Base-by-base conservation (phyloP, 2,888 invertebrate genomes). In the Lithophane socia region DNA sequence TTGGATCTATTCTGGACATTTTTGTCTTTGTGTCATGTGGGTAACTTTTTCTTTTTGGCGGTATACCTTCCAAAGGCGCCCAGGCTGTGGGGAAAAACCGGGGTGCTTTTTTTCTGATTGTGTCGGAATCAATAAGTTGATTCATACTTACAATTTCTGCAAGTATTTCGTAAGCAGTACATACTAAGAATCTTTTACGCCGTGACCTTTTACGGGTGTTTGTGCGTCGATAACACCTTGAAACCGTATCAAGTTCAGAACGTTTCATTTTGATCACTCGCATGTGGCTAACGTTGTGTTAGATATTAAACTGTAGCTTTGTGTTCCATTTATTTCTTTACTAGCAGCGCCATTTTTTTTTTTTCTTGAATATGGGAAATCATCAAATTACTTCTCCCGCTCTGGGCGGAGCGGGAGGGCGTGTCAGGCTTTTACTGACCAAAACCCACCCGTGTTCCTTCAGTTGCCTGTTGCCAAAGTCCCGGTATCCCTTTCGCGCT, bases 141-240 rank as follows among this genome's bases (percentile, higher is more conserved):
- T 61, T 61, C 16, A 58, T 60, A 74, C 8, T 42, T 52, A n/a
- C 18, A 18, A 9, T 60, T 60, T 24, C 24, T 24, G 56, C n/a
- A n/a, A 12, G 5, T 24, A 56, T 24, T n/a, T 68, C 52, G 8
- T 71, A 42, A 16, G n/a, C 58, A 63, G 70, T 67, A 77, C 37
- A 47, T 67, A 37, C 24, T 47, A 70, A 54, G 63, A 85, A 75
- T 71, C 24, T 70, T 58, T n/a, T 56, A 49, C 42, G 29, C 8
- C 12, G 52, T 77, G 77, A 82, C 83, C 83, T 83, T 73, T 84
- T 42, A 80, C 75, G 77, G 66, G 29, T 56, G 37, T 83, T 83
- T 85, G 64, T 52, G 24, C 66, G 52, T 73, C 65, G 86, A 82
- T 83, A 77, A 85, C 83, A 64, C 60, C 70, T 61, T 70, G 70